A percentile compares a stretch with the other conserved stretches of the same genome.
These are phyloP conservation scores for Latrodectus geometricus DNA, from an alignment of 1,140 invertebrate genomes.

Conservation along the genomic window DNA sequence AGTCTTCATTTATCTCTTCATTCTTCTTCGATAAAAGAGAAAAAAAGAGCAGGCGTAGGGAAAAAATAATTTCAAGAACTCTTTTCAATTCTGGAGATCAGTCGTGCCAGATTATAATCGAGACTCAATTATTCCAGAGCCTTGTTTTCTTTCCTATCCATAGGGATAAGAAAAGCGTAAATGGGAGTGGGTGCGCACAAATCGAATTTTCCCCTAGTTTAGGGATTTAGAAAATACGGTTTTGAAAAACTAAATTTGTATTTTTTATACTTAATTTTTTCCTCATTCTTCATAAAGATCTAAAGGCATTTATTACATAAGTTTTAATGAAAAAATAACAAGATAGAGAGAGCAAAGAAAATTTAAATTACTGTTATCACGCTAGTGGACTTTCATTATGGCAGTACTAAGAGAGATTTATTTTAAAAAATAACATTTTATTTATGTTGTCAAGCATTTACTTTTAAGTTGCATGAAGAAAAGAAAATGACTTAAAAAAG, in stretches of 20 bases:
- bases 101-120: slow-evolving; percentile 56
- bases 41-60: slow-evolving; percentile 13
- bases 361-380: slow-evolving; percentile 41
- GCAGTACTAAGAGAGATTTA: slow-evolving; percentile 21
- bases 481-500: too few species aligned
- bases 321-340: slow-evolving; percentile 23
- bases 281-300: not conserved
- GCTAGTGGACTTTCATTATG: slow-evolving; percentile 21
- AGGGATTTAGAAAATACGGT: slow-evolving; percentile 28
- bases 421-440: slow-evolving; percentile 7
- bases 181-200: not conserved
- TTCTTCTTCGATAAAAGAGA: slow-evolving; percentile 46
- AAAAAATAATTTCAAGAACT: slow-evolving; percentile 24
- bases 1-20: slow-evolving; percentile 20
- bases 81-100: slow-evolving; percentile 50
- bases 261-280: not conserved
- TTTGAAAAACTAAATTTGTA: slow-evolving; percentile 7
- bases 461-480: too few species aligned
- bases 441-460: not conserved
- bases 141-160: slow-evolving; percentile 50
- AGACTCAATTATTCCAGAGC: slow-evolving; percentile 43
- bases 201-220: slow-evolving; percentile 49
- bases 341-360: not conserved
- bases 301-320: slow-evolving; percentile 40
- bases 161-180: not conserved